Conservation (phyloP, 2,797 vertebrate genomes). For the Enoplosus armatus region DNA sequence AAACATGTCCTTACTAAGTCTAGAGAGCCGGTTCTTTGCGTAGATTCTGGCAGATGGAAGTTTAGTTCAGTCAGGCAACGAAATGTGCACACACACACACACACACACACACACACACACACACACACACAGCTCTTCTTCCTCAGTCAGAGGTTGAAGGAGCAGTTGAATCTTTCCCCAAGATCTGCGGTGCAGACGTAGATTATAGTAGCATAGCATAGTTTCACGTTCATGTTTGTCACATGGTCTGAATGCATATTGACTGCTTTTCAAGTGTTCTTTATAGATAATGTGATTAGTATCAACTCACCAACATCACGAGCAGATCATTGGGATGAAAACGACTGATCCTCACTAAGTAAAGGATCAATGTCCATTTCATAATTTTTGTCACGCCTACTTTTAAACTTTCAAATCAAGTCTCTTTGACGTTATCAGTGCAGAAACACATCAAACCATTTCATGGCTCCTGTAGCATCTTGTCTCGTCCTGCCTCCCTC, state of each 20-base stretch:
- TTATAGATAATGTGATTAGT: not conserved
- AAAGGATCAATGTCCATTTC: not conserved
- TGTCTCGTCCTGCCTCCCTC: not conserved
- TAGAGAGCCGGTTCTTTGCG: no score
- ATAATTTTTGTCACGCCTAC: not conserved
- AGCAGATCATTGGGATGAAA: conserved; percentile 1
- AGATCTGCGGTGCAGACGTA: no score
- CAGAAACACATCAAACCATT: conserved; percentile 26
- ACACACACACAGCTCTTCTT: no score
- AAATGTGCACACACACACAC: no score
- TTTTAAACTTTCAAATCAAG: conserved; percentile 9
- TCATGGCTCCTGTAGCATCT: not conserved
- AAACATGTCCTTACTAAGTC: no score
- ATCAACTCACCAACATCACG: not conserved
- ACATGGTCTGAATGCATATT: not conserved
- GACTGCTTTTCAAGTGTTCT: not conserved
- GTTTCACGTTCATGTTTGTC: not conserved
- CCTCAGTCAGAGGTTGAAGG: no score
- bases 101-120: no score
- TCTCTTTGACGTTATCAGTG: not conserved
- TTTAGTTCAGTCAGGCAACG: no score
- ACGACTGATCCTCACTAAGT: not conserved
- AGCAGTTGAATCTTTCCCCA: not conserved
- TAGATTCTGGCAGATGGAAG: no score
- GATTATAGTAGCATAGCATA: no score